Percentiles rank a stretch among this genome's conserved stretches.
Conservation (phyloP, 1,140 invertebrate species). For the Aphaenogaster rudis region DNA sequence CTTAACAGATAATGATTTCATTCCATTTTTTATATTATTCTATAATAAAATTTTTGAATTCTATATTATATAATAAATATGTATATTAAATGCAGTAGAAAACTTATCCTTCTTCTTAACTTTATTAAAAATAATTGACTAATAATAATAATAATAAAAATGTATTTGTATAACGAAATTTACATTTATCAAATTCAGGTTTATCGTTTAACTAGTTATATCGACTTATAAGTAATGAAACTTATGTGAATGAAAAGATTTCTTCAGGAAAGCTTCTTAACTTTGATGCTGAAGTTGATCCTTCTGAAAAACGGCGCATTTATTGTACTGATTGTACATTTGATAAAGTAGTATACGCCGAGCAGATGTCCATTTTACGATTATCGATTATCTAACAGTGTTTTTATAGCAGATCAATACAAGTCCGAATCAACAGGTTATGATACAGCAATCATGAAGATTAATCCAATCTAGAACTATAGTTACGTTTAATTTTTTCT, state of each 20-base stretch:
- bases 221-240: neutral
- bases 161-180: neutral
- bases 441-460: neutral
- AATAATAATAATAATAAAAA: neutral
- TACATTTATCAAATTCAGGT: neutral
- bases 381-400: neutral
- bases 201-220: neutral
- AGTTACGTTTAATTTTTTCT: neutral
- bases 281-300: neutral
- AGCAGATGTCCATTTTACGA: neutral
- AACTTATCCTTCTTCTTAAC: neutral
- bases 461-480: neutral
- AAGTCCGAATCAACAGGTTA: neutral
- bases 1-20: neutral
- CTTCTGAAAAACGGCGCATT: neutral
- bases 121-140: neutral
- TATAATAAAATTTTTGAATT: neutral
- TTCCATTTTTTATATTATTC: neutral
- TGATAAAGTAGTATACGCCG: neutral
- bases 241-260: neutral
- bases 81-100: neutral
- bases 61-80: neutral
- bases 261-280: neutral
- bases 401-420: neutral
- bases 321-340: neutral